Base-by-base conservation (phyloP, 2,113 vertebrate genomes). In the Catagonus wagneri region DNA sequence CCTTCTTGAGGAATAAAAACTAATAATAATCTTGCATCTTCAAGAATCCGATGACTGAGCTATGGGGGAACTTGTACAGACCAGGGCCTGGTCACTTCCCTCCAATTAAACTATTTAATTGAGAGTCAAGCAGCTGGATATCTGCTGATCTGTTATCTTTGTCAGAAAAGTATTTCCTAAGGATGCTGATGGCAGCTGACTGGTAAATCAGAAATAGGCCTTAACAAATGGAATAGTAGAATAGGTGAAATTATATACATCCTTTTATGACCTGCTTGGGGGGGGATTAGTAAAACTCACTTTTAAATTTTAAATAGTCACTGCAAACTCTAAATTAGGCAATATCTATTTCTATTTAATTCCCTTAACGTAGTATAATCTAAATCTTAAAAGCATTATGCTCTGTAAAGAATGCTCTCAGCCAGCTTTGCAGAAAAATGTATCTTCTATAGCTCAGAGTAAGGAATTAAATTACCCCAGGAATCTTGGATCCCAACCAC, bases 11-110 rank as follows among this genome's bases (percentile, higher is more conserved):
- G 56, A 78, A 90, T 94, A 95, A 94, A 66, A 95, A 8, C 11
- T 3, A 22, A 3, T 74, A 71, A 7, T 68, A 91, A 93, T 68
- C 15, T 60, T 74, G 2, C 96, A 98, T 98, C 97, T 98, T 98
- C 97, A 98, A 98, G 97, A 95, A 96, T 97, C 97, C 98, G 98
- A 97, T 68, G 83, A 92, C 54, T 95, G 97, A 98, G 92, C 92
- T 98, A 84, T 96, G 88, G 96, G 96, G 97, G 69, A 78, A 97
- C 95, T n/a, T n/a, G 89, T 94, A 83, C 76, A 72, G 63, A 87
- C 20, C 54, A 56, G 20, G 8, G 2, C 4, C 76, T 65, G 7
- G 27, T 7, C 60, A 72, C 2, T 22, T 61, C 29, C 78, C 34
- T 83, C 22, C 39, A 66, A 4, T 7, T 79, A 68, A 71, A 14